These are phyloP conservation scores for Caenorhabditis brenneri DNA, from an alignment of 1,140 invertebrate genomes.

Conservation along the genomic window DNA sequence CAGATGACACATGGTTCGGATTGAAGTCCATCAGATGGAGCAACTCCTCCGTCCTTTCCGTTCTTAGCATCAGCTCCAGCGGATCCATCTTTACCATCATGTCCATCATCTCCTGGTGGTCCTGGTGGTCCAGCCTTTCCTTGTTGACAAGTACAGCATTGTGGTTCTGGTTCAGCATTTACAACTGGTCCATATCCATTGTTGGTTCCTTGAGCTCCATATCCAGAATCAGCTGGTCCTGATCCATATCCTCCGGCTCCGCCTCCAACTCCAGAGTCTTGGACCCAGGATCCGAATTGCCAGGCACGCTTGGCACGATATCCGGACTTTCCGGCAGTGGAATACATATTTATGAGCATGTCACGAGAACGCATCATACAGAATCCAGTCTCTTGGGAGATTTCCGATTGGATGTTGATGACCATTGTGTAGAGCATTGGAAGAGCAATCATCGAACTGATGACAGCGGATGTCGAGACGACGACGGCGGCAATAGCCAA, in stretches of 20 bases:
- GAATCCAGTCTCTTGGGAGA: constrained; percentile 57
- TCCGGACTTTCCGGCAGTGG: neutral
- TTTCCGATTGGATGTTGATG: constrained; percentile 50
- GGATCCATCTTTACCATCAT: constrained; percentile 57
- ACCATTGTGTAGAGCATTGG: constrained; percentile 57
- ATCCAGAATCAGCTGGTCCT: constrained; percentile 24
- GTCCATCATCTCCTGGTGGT: constrained; percentile 57
- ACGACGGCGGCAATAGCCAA: constrained; percentile 52
- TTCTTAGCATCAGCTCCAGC: constrained; percentile 51
- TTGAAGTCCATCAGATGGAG: constrained; percentile 49
- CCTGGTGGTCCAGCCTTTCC: constrained; percentile 57
- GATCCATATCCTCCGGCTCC: constrained; percentile 52
- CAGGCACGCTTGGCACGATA: constrained; percentile 55
- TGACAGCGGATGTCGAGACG: constrained; percentile 56
- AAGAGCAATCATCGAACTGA: constrained; percentile 52
- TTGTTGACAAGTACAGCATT: constrained; percentile 60
- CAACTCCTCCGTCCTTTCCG: constrained; percentile 53
- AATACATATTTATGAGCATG: constrained; percentile 35
- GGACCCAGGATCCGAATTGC: constrained; percentile 62
- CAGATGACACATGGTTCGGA: constrained; percentile 59
- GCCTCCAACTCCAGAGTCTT: constrained; percentile 56
- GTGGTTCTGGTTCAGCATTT: constrained; percentile 56
- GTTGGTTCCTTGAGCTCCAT: constrained; percentile 38
- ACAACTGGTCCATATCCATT: constrained; percentile 58
- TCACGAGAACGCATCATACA: constrained; percentile 56